Evolutionary conservation across 2,113 vertebrate species (phyloP), one percentile per base, ranked within the genome.

Genomic region (Pontoporia blainvillei): DNA sequence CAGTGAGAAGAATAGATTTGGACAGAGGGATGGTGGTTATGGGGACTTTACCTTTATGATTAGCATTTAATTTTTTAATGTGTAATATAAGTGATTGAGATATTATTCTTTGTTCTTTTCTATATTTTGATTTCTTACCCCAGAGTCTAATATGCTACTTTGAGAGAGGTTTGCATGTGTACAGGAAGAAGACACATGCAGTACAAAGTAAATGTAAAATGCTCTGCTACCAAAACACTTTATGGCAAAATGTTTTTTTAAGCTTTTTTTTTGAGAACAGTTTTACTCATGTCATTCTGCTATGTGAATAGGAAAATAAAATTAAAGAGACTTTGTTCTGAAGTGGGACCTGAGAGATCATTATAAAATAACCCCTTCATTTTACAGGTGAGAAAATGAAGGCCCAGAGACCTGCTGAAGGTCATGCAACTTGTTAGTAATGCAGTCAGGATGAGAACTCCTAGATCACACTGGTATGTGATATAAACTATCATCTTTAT

Each of bases 341-440:
- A 78, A 93, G 71, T 54, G 27, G 27, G 27, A 21, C 21, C 44
- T 59, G 36, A 86, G 62, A 79, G 69, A 87, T 86, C 44, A 91
- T 86, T 79, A 72, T 17, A 62, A 39, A 86, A 92, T 72, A 83
- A 67, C 4, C 10, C 29, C 8, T 88, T 96, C 46, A 84, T 81
- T 81, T 96, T 81, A 84, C n/a, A 86, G 62, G 91, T 62, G 41
- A 92, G 57, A 92, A 96, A 91, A 89, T 1, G 3, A 79, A 90
- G 83, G 69, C 54, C 15, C 4, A 31, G 61, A 86, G 54, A 86
- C 9, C 31, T 5, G 61, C 62, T 87, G 88, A 85, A 61, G 18
- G 79, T 79, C 59, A 86, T 1, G 2, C 8, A 59, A 61, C 91
- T 83, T 57, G 7, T 79, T 36, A 92, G 46, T 67, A 72, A 88